A percentile compares a stretch with the other conserved stretches of the same genome.
Conservation (phyloP, 1,140 invertebrate genomes). For the Diorhabda elongata region DNA sequence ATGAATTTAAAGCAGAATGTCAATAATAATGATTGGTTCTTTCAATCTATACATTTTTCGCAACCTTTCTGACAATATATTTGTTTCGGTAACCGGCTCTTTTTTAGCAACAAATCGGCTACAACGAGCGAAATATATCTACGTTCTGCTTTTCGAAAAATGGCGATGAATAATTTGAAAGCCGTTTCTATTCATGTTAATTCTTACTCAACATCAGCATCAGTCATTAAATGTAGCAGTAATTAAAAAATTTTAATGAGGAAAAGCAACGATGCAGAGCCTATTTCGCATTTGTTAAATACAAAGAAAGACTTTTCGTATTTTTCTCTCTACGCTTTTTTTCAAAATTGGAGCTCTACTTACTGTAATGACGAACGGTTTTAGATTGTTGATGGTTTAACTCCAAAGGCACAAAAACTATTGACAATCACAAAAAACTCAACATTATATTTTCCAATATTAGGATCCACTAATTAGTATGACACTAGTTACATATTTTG, state of each 20-base stretch:
- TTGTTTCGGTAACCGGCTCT: not conserved
- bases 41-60: too few relatives aligned
- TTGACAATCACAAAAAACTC: too few relatives aligned
- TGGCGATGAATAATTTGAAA: constrained; percentile 2
- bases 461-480: too few relatives aligned
- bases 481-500: too few relatives aligned
- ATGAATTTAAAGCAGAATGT: too few relatives aligned
- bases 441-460: too few relatives aligned
- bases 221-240: constrained; percentile 2
- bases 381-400: not conserved
- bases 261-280: constrained; percentile 1
- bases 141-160: not conserved
- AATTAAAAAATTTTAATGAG: constrained; percentile 3
- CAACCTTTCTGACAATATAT: too few relatives aligned
- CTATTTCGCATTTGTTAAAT: constrained; percentile 1
- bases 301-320: not conserved
- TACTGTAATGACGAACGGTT: not conserved
- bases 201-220: not conserved
- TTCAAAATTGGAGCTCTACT: constrained; percentile 2
- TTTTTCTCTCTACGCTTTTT: not conserved
- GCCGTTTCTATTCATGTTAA: not conserved
- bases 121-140: not conserved
- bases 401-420: not conserved
- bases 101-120: not conserved
- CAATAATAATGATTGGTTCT: too few relatives aligned